Evolutionary conservation across 2,797 vertebrate genomes (phyloP), one percentile per base, ranked within the genome.

Genomic region (Myiothlypis chrysogaster): DNA sequence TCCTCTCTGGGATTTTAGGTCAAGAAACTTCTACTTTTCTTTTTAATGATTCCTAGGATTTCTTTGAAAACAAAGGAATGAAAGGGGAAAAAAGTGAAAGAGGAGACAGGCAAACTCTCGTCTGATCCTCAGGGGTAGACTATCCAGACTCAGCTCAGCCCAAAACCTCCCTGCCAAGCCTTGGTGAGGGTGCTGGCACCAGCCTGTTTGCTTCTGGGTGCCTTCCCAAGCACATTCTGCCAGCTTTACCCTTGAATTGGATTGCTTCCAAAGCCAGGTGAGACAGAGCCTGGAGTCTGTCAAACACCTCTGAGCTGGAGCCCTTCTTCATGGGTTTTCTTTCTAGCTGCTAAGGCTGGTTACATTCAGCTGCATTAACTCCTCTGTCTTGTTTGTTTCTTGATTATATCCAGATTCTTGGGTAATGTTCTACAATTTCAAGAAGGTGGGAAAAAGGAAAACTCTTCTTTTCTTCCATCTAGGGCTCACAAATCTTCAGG

Each of bases 381-480:
- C 10, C 23, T 70, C 46, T n/a, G 20, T 50, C 30, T 43, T 27
- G 8, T 17, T 55, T 69, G 30, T 35, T 71, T 64, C 20, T 61
- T 52, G 46, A 25, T 6, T 23, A 14, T 22, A 27, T 32, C 24
- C 43, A 71, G 30, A 53, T 1, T 3, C 6, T 19, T 9, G 2
- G 4, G 3, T 44, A 8, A 56, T 27, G 23, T 4, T 80, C 41
- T 41, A 15, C 8, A 21, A 32, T 35, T 77, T 80, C 28, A 63
- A 43, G 20, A 25, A 56, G 32, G 14, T 37, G 32, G 35, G 6
- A 4, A 61, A 83, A 71, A 47, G 4, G 22, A 39, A n/a, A 46
- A 56, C 5, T 9, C 2, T 3, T 10, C 2, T 1, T 63, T 1
- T 60, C 8, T 81, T 17, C 37, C 16, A 68, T 11, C 2, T 49